Conservation (phyloP, 2,888 invertebrate genomes). For the Corythucha ciliata region DNA sequence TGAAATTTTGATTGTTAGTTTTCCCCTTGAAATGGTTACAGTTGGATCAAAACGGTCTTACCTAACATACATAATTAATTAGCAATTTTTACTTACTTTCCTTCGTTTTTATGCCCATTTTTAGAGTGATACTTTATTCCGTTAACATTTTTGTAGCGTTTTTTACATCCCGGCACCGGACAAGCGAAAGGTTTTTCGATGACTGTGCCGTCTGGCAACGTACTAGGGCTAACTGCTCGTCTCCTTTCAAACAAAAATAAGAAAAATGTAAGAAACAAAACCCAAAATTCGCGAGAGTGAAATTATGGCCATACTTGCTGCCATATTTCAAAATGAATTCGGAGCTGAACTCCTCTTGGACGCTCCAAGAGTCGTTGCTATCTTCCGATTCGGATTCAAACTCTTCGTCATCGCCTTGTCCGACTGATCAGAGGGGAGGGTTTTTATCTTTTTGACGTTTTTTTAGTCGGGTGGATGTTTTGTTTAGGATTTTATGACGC, state of each 20-base stretch:
- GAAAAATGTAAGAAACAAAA: slow-evolving; percentile 2
- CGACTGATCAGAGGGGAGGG: slow-evolving; percentile 48
- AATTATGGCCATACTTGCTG: slow-evolving; percentile 46
- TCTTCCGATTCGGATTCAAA: slow-evolving; percentile 64
- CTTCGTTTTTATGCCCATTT: slow-evolving; percentile 76
- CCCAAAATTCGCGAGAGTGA: neutral
- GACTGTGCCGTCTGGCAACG: slow-evolving; percentile 31
- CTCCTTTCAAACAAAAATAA: slow-evolving; percentile 19
- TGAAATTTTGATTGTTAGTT: slow-evolving; percentile 8
- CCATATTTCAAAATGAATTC: slow-evolving; percentile 70
- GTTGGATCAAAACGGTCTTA: neutral
- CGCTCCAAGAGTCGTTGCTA: slow-evolving; percentile 73
- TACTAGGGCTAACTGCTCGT: slow-evolving; percentile 32
- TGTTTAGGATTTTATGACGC: no score
- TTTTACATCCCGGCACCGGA: slow-evolving; percentile 77
- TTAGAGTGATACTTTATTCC: slow-evolving; percentile 83
- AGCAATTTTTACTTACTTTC: slow-evolving; percentile 53
- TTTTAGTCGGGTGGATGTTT: no score
- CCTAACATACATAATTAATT: slow-evolving; percentile 3
- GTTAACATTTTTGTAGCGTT: slow-evolving; percentile 78
- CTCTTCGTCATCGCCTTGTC: slow-evolving; percentile 61
- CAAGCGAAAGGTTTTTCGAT: slow-evolving; percentile 71
- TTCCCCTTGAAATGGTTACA: neutral
- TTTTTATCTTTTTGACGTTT: no score
- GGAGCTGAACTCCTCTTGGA: slow-evolving; percentile 66